Evolutionary conservation across 2,888 invertebrate species (phyloP).

Genomic region (Latrodectus hesperus): DNA sequence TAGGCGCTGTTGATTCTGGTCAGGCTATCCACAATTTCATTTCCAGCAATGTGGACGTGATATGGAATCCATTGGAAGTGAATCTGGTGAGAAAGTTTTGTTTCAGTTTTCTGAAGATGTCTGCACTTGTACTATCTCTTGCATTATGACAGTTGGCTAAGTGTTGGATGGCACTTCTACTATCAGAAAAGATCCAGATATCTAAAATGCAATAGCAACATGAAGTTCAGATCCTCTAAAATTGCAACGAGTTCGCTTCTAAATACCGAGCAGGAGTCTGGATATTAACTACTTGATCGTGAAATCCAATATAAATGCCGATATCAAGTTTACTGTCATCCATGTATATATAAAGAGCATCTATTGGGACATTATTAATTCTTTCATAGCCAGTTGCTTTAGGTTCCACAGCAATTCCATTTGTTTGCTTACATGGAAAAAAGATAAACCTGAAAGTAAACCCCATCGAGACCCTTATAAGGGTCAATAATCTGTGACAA

Average conservation of each 20-base stretch:
- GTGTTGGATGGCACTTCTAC: no score
- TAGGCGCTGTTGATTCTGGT: background rate
- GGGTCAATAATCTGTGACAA: no score
- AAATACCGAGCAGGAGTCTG: no score
- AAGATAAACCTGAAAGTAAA: background rate
- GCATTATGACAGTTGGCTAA: background rate
- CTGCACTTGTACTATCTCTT: background rate
- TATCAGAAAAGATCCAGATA: no score
- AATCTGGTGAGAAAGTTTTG: background rate
- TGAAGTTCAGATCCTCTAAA: no score
- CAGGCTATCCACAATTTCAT: background rate
- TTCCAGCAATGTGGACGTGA: background rate
- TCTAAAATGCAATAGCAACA: background rate
- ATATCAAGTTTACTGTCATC: background rate
- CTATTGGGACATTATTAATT: slow-evolving; percentile 7
- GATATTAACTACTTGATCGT: background rate
- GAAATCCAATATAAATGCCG: background rate
- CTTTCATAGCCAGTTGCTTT: background rate
- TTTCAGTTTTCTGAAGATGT: background rate
- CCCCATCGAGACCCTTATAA: no score
- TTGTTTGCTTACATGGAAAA: background rate
- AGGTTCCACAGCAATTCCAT: background rate
- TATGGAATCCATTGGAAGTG: no score
- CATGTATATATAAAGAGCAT: background rate
- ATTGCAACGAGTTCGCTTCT: no score